A percentile compares a stretch with the other conserved stretches of the same genome.
These are phyloP conservation scores for Rhineura floridana DNA, from an alignment of 2,113 vertebrate species.

Conservation along the genomic window DNA sequence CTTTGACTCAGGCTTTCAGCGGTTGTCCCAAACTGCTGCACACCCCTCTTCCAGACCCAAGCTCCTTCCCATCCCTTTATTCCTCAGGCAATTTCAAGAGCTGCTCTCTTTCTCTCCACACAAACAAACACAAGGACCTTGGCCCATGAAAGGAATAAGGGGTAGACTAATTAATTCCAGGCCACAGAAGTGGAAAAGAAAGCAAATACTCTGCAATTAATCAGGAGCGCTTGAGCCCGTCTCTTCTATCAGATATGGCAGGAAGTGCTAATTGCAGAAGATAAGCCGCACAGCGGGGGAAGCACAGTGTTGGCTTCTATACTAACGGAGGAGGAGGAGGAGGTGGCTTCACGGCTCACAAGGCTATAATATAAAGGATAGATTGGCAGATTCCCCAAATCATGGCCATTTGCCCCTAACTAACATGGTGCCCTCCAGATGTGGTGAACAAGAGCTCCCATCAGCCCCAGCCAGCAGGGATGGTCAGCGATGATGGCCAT, in stretches of 20 bases:
- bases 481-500: too few species aligned
- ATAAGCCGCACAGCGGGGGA: conserved; percentile 56
- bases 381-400: not conserved
- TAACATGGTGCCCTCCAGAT: too few species aligned
- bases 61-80: conserved; percentile 52
- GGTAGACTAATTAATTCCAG: conserved; percentile 68
- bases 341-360: conserved; percentile 29
- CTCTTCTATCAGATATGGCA: conserved; percentile 42
- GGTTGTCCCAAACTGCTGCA: too few species aligned
- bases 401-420: too few species aligned
- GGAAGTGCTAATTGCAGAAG: conserved; percentile 67
- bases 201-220: conserved; percentile 66
- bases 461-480: too few species aligned
- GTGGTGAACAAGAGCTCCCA: too few species aligned
- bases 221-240: conserved; percentile 49
- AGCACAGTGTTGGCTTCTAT: conserved; percentile 43
- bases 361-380: not conserved
- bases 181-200: conserved; percentile 61
- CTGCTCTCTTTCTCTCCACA: conserved; percentile 45
- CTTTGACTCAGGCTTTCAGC: too few species aligned
- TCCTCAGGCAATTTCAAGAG: conserved; percentile 49
- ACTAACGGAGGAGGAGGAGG: conserved; percentile 40
- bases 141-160: conserved; percentile 59
- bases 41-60: conserved; percentile 33
- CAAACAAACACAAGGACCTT: conserved; percentile 44